Evolutionary conservation across 2,888 invertebrate genomes (phyloP).

Genomic region (Clanis bilineata): DNA sequence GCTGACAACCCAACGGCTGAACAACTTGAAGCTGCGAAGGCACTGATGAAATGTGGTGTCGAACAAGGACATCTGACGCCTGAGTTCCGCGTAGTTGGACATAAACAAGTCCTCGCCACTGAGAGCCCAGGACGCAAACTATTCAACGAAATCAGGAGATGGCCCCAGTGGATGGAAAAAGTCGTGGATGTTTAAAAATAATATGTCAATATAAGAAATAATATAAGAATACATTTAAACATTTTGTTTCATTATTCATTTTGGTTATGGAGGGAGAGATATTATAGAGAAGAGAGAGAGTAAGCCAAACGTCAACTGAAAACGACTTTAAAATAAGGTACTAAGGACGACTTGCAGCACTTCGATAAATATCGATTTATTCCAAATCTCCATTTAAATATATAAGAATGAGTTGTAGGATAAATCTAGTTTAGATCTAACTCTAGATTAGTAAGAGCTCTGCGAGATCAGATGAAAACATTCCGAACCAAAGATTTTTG

Average conservation of each 20-base stretch:
- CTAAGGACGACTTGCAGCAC: too few species aligned
- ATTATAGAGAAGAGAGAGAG: too few species aligned
- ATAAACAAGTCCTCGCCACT: constrained; percentile 50
- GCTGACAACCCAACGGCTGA: neutral
- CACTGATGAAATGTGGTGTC: constrained; percentile 64
- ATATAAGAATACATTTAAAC: neutral
- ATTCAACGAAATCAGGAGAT: constrained; percentile 61
- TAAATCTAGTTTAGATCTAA: too few species aligned
- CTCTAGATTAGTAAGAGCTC: too few species aligned
- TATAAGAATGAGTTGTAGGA: too few species aligned
- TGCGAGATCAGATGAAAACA: too few species aligned
- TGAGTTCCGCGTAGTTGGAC: constrained; percentile 66
- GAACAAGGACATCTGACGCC: constrained; percentile 73
- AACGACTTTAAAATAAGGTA: too few species aligned
- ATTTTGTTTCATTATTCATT: neutral
- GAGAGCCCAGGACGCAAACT: constrained; percentile 66
- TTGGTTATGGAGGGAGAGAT: too few species aligned
- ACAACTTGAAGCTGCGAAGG: constrained; percentile 11
- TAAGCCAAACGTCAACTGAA: too few species aligned
- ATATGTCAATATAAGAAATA: neutral
- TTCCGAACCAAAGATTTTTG: too few species aligned
- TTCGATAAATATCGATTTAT: too few species aligned
- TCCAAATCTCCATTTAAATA: too few species aligned
- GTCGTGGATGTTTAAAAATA: neutral
- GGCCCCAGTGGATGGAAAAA: constrained; percentile 41